Evolutionary conservation across 2,797 vertebrate genomes (phyloP), one percentile per base, ranked within the genome.

Genomic region (Gambusia yucatana): DNA sequence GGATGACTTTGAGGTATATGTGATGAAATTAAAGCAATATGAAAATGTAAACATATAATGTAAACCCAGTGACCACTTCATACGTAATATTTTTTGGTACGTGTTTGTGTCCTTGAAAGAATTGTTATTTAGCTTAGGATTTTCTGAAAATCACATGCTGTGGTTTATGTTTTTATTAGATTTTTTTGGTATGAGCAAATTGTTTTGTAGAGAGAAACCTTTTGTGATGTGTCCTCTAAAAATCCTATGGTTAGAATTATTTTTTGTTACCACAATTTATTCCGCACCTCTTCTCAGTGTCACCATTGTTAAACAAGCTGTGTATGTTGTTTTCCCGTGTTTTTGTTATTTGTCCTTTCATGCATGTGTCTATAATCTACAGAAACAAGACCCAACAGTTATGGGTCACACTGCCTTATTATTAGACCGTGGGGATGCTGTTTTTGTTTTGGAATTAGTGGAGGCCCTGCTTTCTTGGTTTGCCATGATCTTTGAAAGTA

Each of bases 401-500:
- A 73, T 74, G 84, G 89, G 89, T 92, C 91, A 91, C 59, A 57
- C 77, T 80, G 82, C 72, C 81, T 80, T 72, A 84, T 84, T 88
- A 73, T 86, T 83, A 71, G 82, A 84, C 84, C 75, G 87, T 76
- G 61, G 87, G 87, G 88, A 83, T 82, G 87, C 78, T 91, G 75
- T 88, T 90, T 84, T 91, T 69, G 78, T 86, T 88, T 91, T 81
- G 91, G 82, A 61, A 87, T 80, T 75, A 85, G 86, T 67, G 80
- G 80, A 81, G 86, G 81, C 81, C 81, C 75, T 52, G 71, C 74
- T 72, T 89, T 43, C 20, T 86, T 83, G 44, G 84, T 86, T 83
- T 81, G 83, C 36, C 63, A 75, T 78, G 84, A 84, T 88, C 85
- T 93, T 93, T 93, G 93, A 94, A 94, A 94, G 80, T 71, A 80